Conservation (phyloP, 2,888 invertebrate species). For the Nomada goodeniana region DNA sequence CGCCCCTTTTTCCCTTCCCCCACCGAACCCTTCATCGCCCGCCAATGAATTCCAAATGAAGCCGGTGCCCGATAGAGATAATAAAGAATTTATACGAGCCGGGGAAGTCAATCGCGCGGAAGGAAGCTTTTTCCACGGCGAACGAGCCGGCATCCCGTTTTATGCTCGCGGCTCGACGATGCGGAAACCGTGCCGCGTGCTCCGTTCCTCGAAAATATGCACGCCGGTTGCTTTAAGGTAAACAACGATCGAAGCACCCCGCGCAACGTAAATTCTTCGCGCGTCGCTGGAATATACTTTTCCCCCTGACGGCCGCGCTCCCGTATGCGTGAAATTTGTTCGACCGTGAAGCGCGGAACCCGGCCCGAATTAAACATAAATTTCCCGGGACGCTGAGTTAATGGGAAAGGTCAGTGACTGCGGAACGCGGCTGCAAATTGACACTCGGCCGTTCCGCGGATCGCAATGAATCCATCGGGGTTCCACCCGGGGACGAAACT, state of each 20-base stretch:
- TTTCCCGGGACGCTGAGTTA: slow-evolving; percentile 28
- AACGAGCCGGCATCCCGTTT: not conserved
- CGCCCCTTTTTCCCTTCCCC: too few species aligned
- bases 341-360: not conserved
- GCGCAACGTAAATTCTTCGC: slow-evolving; percentile 16
- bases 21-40: too few species aligned
- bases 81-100: not conserved
- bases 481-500: slow-evolving; percentile 15
- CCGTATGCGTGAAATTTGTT: not conserved
- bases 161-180: not conserved
- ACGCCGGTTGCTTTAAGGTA: not conserved
- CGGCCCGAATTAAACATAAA: slow-evolving; percentile 21
- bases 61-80: too few species aligned
- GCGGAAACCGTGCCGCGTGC: not conserved
- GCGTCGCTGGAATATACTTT: slow-evolving; percentile 1
- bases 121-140: too few species aligned
- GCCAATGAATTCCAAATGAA: too few species aligned
- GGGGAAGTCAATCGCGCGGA: not conserved
- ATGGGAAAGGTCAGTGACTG: slow-evolving; percentile 47
- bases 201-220: not conserved
- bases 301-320: too few species aligned
- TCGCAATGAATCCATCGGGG: slow-evolving; percentile 59
- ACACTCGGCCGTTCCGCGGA: slow-evolving; percentile 43
- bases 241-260: slow-evolving; percentile 12
- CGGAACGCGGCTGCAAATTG: slow-evolving; percentile 56